Conservation (phyloP, 1,140 invertebrate genomes). For the Plectrocnemia conspersa region DNA sequence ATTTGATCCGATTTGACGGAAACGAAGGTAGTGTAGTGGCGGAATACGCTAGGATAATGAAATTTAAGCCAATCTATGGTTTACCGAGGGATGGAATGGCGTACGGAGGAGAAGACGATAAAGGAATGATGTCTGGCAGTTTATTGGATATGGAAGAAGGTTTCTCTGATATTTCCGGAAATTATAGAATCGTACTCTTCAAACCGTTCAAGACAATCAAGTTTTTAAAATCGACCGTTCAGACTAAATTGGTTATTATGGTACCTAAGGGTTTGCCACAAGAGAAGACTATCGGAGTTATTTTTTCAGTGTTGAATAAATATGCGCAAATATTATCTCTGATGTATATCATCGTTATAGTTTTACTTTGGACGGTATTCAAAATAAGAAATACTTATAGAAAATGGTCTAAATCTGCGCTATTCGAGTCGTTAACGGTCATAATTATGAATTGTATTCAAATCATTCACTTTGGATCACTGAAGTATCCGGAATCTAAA, state of each 20-base stretch:
- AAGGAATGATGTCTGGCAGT: slow-evolving; percentile 9
- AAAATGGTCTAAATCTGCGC: background rate
- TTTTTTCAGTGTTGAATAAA: slow-evolving; percentile 7
- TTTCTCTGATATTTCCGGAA: slow-evolving; percentile 18
- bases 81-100: slow-evolving; percentile 8
- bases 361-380: slow-evolving; percentile 15
- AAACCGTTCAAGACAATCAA: background rate
- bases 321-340: background rate
- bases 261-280: slow-evolving; percentile 10
- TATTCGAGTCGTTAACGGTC: slow-evolving; percentile 4
- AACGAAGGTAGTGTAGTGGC: slow-evolving; percentile 17
- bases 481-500: slow-evolving; percentile 6
- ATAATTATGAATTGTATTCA: slow-evolving; percentile 13
- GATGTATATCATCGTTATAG: slow-evolving; percentile 4
- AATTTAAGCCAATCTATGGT: slow-evolving; percentile 25
- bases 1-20: slow-evolving; percentile 13
- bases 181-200: slow-evolving; percentile 14
- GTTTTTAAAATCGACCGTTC: slow-evolving; percentile 17
- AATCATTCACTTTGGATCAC: slow-evolving; percentile 19
- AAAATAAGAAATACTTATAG: slow-evolving; percentile 11
- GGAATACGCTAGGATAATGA: slow-evolving; percentile 24
- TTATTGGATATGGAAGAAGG: slow-evolving; percentile 20
- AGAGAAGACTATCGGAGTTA: slow-evolving; percentile 10
- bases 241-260: slow-evolving; percentile 19
- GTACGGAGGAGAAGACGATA: slow-evolving; percentile 3